Evolutionary conservation across 2,797 vertebrate species (phyloP).

Genomic region (Poecilia gillii): DNA sequence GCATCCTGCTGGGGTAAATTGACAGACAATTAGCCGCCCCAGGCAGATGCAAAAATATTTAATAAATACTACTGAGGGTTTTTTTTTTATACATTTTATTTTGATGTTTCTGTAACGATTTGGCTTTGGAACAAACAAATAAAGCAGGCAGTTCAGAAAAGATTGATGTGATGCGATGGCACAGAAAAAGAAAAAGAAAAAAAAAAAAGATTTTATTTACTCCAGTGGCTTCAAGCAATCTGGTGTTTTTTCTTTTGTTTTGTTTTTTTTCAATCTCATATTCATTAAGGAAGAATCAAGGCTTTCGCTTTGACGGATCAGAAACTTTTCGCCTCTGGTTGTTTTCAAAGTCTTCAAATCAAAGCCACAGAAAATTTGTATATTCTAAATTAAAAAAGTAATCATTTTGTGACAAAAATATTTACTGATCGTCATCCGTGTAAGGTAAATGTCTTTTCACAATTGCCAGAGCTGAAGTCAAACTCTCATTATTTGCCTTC

Average conservation of each 20-base stretch:
- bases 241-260: not conserved
- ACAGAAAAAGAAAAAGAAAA: slow-evolving; percentile 7
- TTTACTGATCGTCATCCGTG: not conserved
- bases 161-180: slow-evolving; percentile 18
- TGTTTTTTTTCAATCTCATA: slow-evolving; percentile 7
- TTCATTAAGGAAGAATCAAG: not conserved
- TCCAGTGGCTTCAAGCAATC: slow-evolving; percentile 1
- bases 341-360: not conserved
- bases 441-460: not conserved
- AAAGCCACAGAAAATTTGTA: not conserved
- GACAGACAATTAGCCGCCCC: slow-evolving; percentile 47
- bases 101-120: slow-evolving; percentile 36
- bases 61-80: slow-evolving; percentile 16
- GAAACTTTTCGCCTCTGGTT: not conserved
- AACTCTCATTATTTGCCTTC: not conserved
- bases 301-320: not conserved
- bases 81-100: not conserved
- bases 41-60: slow-evolving; percentile 43
- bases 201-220: slow-evolving; percentile 13
- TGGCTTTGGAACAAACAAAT: slow-evolving; percentile 17
- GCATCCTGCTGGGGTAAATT: slow-evolving; percentile 36
- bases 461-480: not conserved
- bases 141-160: slow-evolving; percentile 18
- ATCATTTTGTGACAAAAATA: not conserved
- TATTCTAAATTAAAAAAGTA: not conserved